A percentile compares a stretch with the other conserved stretches of the same genome.
These are phyloP conservation scores for Siniperca undulata DNA, from an alignment of 2,797 vertebrate species.

Conservation along the genomic window DNA sequence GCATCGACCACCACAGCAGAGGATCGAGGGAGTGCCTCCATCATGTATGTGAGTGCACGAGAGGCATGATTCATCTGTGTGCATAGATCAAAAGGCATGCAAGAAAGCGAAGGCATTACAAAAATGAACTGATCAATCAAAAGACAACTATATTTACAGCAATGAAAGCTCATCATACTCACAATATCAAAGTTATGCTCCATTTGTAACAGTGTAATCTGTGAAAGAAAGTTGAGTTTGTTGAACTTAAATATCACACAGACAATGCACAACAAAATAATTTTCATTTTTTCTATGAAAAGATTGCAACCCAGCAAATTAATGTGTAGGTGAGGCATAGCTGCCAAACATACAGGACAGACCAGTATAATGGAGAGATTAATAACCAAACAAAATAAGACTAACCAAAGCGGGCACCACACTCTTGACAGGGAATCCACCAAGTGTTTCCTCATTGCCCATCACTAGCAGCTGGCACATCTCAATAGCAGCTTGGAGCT, in stretches of 20 bases:
- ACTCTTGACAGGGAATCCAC: conserved; percentile 98
- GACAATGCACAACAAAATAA: too few relatives aligned
- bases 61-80: conserved; percentile 98
- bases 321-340: not conserved
- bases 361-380: not conserved
- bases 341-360: not conserved
- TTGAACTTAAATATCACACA: conserved; percentile 1
- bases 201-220: conserved; percentile 99
- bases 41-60: conserved; percentile 99
- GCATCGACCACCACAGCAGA: conserved; percentile 99
- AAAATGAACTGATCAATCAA: not conserved
- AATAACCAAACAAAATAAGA: not conserved
- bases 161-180: conserved; percentile 82
- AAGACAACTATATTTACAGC: not conserved
- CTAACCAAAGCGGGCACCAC: conserved; percentile 98
- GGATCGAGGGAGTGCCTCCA: conserved; percentile 98
- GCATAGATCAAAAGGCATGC: conserved; percentile 34
- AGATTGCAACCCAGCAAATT: not conserved
- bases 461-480: conserved; percentile 99
- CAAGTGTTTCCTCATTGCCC: conserved; percentile 99
- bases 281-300: too few relatives aligned
- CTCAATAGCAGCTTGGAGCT: conserved; percentile 98
- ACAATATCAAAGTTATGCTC: conserved; percentile 99
- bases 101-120: conserved; percentile 18
- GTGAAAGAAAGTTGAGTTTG: conserved; percentile 6